Evolutionary conservation across 2,113 vertebrate species (phyloP).

Genomic region (Carassius gibelio): DNA sequence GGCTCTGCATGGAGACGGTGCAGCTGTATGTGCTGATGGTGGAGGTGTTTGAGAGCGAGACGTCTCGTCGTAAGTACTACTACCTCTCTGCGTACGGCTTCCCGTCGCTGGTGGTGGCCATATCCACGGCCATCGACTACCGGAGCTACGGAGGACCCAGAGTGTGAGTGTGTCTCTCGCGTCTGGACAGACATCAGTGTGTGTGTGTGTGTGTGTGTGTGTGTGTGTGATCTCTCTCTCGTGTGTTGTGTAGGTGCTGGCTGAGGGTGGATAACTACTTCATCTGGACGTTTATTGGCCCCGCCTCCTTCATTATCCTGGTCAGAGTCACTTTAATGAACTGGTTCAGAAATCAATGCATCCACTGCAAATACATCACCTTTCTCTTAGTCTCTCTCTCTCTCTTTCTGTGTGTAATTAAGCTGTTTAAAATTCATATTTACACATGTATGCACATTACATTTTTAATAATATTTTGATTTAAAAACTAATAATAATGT

Average conservation of each 20-base stretch:
- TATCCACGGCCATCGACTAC: constrained; percentile 90
- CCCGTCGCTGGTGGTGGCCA: constrained; percentile 87
- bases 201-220: constrained; percentile 1
- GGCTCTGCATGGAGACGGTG: constrained; percentile 90
- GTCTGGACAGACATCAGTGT: background rate
- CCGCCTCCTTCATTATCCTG: constrained; percentile 85
- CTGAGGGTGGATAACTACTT: constrained; percentile 90
- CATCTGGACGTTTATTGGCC: constrained; percentile 93
- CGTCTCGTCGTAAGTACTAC: constrained; percentile 88
- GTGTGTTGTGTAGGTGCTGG: constrained; percentile 81
- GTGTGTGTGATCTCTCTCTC: constrained; percentile 38
- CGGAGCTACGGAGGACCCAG: constrained; percentile 88
- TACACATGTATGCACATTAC: too few relatives aligned
- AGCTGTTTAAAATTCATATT: too few relatives aligned
- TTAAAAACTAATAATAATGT: too few relatives aligned
- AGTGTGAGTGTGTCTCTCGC: constrained; percentile 74
- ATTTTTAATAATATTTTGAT: too few relatives aligned
- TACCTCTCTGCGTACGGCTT: constrained; percentile 90
- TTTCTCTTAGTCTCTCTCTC: too few relatives aligned
- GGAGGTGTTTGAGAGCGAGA: constrained; percentile 89
- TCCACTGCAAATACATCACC: too few relatives aligned
- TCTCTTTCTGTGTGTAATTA: too few relatives aligned
- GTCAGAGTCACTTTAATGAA: constrained; percentile 68
- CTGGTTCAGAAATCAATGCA: too few relatives aligned
- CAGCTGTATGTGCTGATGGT: constrained; percentile 89